Conservation (phyloP, 1,140 invertebrate genomes). For the Temnothorax longispinosus region DNA sequence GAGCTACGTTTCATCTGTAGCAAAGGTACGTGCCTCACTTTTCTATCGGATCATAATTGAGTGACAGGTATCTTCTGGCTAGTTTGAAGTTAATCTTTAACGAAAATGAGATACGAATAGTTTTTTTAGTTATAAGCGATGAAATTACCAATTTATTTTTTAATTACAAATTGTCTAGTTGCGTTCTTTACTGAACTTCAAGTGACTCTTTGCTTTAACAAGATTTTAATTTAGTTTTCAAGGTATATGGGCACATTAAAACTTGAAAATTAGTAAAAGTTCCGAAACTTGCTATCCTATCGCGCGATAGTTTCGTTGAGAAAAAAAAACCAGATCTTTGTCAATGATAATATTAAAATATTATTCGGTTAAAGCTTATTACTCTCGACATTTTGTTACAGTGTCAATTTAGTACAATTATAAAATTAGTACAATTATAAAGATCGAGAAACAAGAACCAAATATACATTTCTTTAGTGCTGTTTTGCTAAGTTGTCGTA, state of each 20-base stretch:
- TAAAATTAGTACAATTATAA: not conserved
- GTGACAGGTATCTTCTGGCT: not conserved
- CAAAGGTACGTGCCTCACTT: not conserved
- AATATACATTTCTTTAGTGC: not conserved
- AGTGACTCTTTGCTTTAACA: not conserved
- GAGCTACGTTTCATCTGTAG: not conserved
- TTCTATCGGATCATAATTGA: conserved; percentile 9
- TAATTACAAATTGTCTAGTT: conserved; percentile 1
- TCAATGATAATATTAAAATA: conserved; percentile 9
- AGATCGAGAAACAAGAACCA: not conserved
- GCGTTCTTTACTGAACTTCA: not conserved
- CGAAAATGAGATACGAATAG: not conserved
- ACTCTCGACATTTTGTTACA: not conserved
- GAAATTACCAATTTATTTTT: not conserved
- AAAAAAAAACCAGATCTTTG: not conserved
- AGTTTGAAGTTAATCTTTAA: conserved; percentile 11
- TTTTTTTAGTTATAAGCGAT: conserved; percentile 9
- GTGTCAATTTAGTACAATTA: not conserved
- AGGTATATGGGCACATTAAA: not conserved
- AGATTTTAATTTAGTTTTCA: not conserved
- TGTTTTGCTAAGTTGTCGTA: not conserved
- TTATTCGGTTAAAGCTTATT: not conserved
- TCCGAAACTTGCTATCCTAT: not conserved
- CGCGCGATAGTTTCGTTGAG: not conserved
- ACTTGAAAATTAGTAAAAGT: not conserved